Evolutionary conservation across 2,797 vertebrate species (phyloP), one percentile per base, ranked within the genome.

Genomic region (Hapalemur alaotrensis): DNA sequence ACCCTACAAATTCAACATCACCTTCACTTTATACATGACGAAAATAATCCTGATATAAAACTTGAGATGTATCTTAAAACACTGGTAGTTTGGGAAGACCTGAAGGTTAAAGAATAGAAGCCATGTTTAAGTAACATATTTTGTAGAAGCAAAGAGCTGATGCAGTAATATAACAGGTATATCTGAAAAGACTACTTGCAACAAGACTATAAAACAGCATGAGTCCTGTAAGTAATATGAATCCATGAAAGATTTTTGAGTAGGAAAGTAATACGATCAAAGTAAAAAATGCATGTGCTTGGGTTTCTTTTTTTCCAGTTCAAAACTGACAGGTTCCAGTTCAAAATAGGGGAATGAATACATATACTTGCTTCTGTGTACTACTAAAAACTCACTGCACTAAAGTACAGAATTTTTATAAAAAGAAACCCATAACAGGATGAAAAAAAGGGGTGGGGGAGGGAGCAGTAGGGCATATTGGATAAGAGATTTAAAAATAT

Each of bases 11-110:
- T 80, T 54, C 59, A 81, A 54, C 63, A 61, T 78, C 48, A 93
- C 54, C 41, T 80, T 52, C 28, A n/a, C 12, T 81, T 93, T 61
- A 85, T 50, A 95, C 13, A 61, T 48, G 25, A 79, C 63, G 65
- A 48, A 92, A 96, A 95, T 7, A 93, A 78, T 43, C 15, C 57
- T 20, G 4, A 67, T 43, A 32, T 73, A 92, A 81, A 96, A 65
- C 23, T 43, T 46, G 12, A 94, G n/a, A 32, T 50, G 22, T 23
- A n/a, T 89, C 41, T 67, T 89, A 73, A 89, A 79, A 84, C 65
- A 80, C 1, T 17, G 6, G 30, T 57, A 38, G 20, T 38, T 57
- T 75, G 63, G 20, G 25, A 85, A 93, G 59, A 69, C 9, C 20
- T 52, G 22, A 23, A 87, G 30, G 50, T 87, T 23, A 76, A 65